Evolutionary conservation across 2,113 vertebrate genomes (phyloP), one percentile per base, ranked within the genome.

Genomic region (Spea bombifrons): DNA sequence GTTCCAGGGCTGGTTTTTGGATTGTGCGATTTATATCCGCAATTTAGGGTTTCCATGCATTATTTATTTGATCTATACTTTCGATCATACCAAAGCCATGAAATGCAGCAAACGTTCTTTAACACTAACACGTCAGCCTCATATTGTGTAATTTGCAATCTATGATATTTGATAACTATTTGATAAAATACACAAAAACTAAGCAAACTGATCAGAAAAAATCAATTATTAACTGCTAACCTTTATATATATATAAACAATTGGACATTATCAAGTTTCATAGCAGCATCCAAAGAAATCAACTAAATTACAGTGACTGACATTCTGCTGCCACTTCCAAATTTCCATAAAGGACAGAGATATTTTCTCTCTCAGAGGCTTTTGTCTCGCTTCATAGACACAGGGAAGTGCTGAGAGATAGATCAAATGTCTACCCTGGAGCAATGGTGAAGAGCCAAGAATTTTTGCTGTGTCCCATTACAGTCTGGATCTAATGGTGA

Each of bases 391-490:
- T 76, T 15, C 44, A 68, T 12, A 59, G 30, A 57, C 5, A 81
- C 10, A 55, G 8, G 6, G 57, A 63, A 46, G 52, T 44, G 65
- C n/a, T 75, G 70, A 64, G 52, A 59, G 9, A 70, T 61, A 66
- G 50, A 73, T 80, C 71, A 67, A 49, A 68, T 80, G 45, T 73
- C 50, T 68, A 63, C 16, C 77, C 64, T 49, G 52, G n/a, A 71
- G 71, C 71, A n/a, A 80, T 73, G 45, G 64, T 47, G 61, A 79
- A 45, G 43, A 61, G 45, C 65, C 71, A 65, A 68, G 68, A 44
- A 68, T 80, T 73, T 66, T 16, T 49, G 55, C 71, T 73, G 71
- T 45, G 49, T 74, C 45, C 78, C 67, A 80, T 80, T 80, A 68
- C 71, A 74, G 63, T 67, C 77, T 67, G 49, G 15, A 67, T 80